Base-by-base conservation (phyloP, 1,140 invertebrate species). In the Dendroctonus ponderosae region DNA sequence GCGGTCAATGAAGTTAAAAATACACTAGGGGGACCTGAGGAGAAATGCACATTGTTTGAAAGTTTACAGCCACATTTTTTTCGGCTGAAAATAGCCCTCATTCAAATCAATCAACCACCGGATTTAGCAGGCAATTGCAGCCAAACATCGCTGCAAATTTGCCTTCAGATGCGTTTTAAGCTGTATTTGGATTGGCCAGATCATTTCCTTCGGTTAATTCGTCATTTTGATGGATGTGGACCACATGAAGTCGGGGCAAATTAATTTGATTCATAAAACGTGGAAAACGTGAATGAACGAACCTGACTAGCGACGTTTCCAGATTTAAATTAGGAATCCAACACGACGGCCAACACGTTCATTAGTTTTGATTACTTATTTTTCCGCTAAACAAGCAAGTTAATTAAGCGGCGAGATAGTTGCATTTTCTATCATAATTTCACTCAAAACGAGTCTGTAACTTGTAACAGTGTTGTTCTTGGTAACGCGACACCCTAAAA, bases 201-300 rank as follows among this genome's bases (percentile, higher is more conserved):
- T 43, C 41, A 58, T 66, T 49, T 58, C 53, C 14, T 58, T 42
- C 37, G 6, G 26, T 26, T 41, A 38, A 50, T 59, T 66, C 11
- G 52, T 66, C 63, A 50, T 44, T 43, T 66, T 66, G 53, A 66
- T 58, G 9, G 11, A 66, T 58, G 40, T 38, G 12, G 39, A 14
- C 37, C 63, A 46, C 43, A 46, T 66, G 63, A 40, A 46, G 15
- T 46, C 15, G 11, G 37, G 5, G 57, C 56, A 66, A 66, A 58
- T 66, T 66, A 66, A 66, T 66, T 66, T 59, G 51, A 66, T 66
- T 66, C 63, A 66, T 66, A 66, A 57, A 58, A 66, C 38, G 44
- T 66, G 63, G 63, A 66, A 49, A 39, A 43, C 63, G 39, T 66
- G 63, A 66, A 66, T 66, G 63, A 66, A 66, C 9, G 52, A 63